phyloP scores from a whole-genome alignment of 1,140 invertebrate genomes.

The Temnothorax nylanderi region DNA sequence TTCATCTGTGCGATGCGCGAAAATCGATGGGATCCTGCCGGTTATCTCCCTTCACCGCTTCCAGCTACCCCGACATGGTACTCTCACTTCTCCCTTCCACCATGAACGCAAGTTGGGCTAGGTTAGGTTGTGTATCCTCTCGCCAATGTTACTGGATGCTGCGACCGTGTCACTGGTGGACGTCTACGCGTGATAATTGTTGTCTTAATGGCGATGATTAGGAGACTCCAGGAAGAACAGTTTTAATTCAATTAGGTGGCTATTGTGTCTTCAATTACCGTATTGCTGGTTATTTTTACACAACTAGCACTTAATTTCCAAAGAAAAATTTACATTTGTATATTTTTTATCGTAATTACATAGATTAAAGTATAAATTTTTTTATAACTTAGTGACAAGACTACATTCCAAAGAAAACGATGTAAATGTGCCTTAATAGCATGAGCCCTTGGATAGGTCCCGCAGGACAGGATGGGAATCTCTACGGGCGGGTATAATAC shows the following conservation, averaged over 20 bases:
- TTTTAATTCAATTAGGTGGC: neutral
- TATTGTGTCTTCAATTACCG: neutral
- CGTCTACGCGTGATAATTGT: neutral
- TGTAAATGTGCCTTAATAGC: neutral
- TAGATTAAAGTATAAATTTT: neutral
- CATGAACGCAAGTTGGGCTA: slow-evolving; percentile 57
- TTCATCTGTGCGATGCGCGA: slow-evolving; percentile 66
- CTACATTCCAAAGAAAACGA: neutral
- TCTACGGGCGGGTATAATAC: neutral
- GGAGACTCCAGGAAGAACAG: neutral
- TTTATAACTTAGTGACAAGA: neutral
- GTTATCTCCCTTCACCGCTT: slow-evolving; percentile 20
- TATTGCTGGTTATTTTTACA: neutral
- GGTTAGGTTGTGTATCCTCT: slow-evolving; percentile 55
- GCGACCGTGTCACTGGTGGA: neutral
- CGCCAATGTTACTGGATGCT: neutral
- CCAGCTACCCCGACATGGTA: neutral
- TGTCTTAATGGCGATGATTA: slow-evolving; percentile 20
- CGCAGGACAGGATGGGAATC: neutral
- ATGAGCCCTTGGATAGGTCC: neutral
- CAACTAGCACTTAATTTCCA: neutral
- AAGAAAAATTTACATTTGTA: neutral
- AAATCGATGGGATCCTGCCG: slow-evolving; percentile 67
- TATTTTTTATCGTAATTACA: neutral
- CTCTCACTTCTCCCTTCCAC: slow-evolving; percentile 32